These are phyloP conservation scores for Leucosticte australis DNA, from an alignment of 2,113 vertebrate genomes.

Conservation along the genomic window DNA sequence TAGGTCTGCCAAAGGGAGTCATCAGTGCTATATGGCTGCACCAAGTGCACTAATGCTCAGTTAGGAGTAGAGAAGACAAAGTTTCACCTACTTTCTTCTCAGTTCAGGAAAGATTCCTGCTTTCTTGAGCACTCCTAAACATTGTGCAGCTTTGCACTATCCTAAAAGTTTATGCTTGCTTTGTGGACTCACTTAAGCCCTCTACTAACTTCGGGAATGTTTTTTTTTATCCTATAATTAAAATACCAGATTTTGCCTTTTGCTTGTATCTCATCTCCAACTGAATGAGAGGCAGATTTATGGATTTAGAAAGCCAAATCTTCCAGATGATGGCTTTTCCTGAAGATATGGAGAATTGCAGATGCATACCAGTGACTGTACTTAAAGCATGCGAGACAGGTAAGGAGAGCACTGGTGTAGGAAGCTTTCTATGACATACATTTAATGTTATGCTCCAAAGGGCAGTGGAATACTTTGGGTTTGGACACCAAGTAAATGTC, in stretches of 20 bases:
- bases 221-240: neutral
- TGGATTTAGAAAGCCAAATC: neutral
- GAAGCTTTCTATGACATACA: neutral
- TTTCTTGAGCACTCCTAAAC: neutral
- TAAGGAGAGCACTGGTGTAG: neutral
- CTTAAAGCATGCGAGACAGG: neutral
- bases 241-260: neutral
- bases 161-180: neutral
- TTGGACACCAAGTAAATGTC: neutral
- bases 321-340: neutral
- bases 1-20: neutral
- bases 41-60: neutral
- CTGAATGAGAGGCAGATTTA: neutral
- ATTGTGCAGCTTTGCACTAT: neutral
- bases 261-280: neutral
- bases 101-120: neutral
- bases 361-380: neutral
- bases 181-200: neutral
- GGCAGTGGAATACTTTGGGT: neutral
- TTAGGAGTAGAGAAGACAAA: neutral
- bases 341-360: neutral
- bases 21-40: neutral
- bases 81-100: neutral
- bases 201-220: neutral
- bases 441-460: neutral